Evolutionary conservation across 2,888 invertebrate species (phyloP), one percentile per base, ranked within the genome.

Genomic region (Synergus laeviventris): DNA sequence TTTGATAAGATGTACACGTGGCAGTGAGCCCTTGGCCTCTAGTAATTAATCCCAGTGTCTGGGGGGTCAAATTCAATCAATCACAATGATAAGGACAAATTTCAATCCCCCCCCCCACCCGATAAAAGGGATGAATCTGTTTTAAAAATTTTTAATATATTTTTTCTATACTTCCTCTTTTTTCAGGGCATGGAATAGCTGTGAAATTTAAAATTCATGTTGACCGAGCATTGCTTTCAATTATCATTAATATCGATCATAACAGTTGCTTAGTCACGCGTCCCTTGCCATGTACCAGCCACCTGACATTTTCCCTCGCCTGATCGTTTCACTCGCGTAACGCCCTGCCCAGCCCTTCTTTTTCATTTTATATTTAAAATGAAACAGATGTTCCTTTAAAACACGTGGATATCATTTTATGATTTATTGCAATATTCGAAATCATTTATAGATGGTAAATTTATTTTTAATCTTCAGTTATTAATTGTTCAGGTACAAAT

Each of bases 41-140:
- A n/a, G 31, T 61, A 61, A 61, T 61, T 61, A 61, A 61, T 61
- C 61, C 36, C 36, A 61, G 61, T 61, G 9, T 31, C 36, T 61
- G 31, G 8, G 61, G 61, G 61, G 61, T 61, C 24, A 61, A 61
- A 61, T 61, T 61, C 61, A 61, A 61, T 61, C 61, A 61, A 36
- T 61, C 36, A 61, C 16, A n/a, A 36, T 61, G 36, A 16, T 61
- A 61, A 61, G 61, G 61, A 36, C 59, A 24, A 59, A 61, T 61
- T 61, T 36, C 36, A 61, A 61, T 61, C 36, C 14, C 0, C 31
- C 61, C 14, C 24, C 14, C 1, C 24, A 12, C 9, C n/a, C 31
- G 31, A 31, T 31, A 31, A n/a, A n/a, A n/a, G n/a, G 5, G 31
- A 31, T 31, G 0, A 31, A 3, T 31, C 2, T 31, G 3, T 31